phyloP scores from a whole-genome alignment of 2,888 invertebrate species.

The Spodoptera littoralis region DNA sequence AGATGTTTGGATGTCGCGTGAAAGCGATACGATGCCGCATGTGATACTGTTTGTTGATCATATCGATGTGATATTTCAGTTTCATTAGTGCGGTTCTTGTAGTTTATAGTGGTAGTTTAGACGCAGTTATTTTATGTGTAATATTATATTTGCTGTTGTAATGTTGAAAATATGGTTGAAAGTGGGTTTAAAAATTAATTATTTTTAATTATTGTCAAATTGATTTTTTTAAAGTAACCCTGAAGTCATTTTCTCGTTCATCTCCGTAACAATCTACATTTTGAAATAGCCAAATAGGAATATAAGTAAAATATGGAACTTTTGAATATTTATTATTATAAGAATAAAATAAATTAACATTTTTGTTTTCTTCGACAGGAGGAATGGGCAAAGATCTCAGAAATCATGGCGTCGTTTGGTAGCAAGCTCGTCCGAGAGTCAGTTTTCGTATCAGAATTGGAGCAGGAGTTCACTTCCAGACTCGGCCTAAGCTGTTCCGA shows the following conservation, averaged over 20 bases:
- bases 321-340: too few relatives aligned
- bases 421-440: slow-evolving; percentile 94
- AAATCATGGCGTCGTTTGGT: slow-evolving; percentile 98
- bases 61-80: slow-evolving; percentile 13
- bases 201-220: neutral
- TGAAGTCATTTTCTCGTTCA: too few relatives aligned
- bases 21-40: slow-evolving; percentile 43
- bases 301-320: too few relatives aligned
- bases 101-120: neutral
- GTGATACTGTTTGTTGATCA: slow-evolving; percentile 32
- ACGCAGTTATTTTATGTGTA: too few relatives aligned
- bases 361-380: slow-evolving; percentile 88
- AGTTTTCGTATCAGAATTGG: slow-evolving; percentile 93
- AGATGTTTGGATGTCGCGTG: slow-evolving; percentile 38
- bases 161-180: too few relatives aligned
- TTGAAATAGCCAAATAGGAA: too few relatives aligned
- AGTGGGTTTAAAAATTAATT: too few relatives aligned
- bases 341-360: neutral
- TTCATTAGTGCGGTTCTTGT: slow-evolving; percentile 9
- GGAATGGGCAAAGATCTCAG: slow-evolving; percentile 98
- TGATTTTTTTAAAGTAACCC: too few relatives aligned
- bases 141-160: too few relatives aligned
- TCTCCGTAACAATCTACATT: too few relatives aligned
- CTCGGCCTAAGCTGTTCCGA: slow-evolving; percentile 90
- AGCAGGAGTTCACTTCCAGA: slow-evolving; percentile 93